Conservation (phyloP, 1,140 invertebrate species). For the Drosophila kohkoa region DNA sequence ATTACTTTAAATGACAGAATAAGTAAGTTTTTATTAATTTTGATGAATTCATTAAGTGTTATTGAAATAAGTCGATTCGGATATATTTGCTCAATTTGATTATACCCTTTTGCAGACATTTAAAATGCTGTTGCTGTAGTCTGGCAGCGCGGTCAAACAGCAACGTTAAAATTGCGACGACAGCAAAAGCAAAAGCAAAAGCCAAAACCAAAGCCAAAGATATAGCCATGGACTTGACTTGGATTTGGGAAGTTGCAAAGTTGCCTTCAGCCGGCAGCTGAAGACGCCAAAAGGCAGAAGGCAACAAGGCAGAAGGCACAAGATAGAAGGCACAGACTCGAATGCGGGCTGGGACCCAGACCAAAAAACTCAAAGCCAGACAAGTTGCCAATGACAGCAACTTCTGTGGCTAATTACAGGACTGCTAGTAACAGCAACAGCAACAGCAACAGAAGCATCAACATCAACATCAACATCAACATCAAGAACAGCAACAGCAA, state of each 20-base stretch:
- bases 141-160: slow-evolving; percentile 64
- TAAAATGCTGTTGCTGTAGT: slow-evolving; percentile 34
- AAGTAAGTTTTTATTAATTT: too few species aligned
- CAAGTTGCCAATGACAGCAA: slow-evolving; percentile 59
- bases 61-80: background rate
- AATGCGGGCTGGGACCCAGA: slow-evolving; percentile 24
- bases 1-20: too few species aligned
- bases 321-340: slow-evolving; percentile 23
- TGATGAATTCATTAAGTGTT: too few species aligned
- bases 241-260: slow-evolving; percentile 63
- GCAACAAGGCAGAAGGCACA: slow-evolving; percentile 39
- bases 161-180: slow-evolving; percentile 65
- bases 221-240: slow-evolving; percentile 64
- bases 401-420: slow-evolving; percentile 79
- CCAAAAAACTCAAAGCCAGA: slow-evolving; percentile 29
- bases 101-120: background rate
- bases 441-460: slow-evolving; percentile 25
- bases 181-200: slow-evolving; percentile 9
- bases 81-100: background rate
- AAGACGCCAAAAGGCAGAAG: slow-evolving; percentile 62
- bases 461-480: slow-evolving; percentile 53
- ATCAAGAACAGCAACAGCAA: slow-evolving; percentile 37
- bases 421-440: slow-evolving; percentile 68
- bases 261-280: slow-evolving; percentile 57
- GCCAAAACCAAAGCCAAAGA: too few species aligned